phyloP scores from a whole-genome alignment of 2,888 invertebrate genomes.

The Elgonia sp. region DNA sequence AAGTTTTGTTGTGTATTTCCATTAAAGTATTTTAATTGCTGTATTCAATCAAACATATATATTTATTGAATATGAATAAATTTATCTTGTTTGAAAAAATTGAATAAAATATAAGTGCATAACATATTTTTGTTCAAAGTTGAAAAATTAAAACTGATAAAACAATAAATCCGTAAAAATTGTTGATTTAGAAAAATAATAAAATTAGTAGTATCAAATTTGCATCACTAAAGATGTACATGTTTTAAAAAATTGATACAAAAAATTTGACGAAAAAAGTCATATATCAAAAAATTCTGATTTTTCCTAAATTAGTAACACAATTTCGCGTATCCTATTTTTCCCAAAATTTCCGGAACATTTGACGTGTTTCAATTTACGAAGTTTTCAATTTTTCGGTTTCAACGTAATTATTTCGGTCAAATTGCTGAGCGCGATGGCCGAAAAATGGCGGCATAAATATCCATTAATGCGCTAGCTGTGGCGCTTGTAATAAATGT shows the following conservation, averaged over 20 bases:
- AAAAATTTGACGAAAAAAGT: neutral
- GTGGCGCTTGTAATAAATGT: slow-evolving; percentile 52
- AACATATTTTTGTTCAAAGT: no score
- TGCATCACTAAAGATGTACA: no score
- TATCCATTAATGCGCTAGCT: slow-evolving; percentile 57
- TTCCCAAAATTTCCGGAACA: neutral
- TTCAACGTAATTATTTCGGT: slow-evolving; percentile 44
- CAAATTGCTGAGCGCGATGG: slow-evolving; percentile 34
- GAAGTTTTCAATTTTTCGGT: slow-evolving; percentile 37
- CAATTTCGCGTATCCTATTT: neutral
- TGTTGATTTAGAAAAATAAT: no score
- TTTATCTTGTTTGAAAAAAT: no score
- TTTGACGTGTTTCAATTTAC: neutral
- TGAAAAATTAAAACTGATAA: no score
- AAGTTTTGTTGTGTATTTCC: no score
- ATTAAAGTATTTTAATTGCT: neutral
- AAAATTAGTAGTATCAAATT: no score
- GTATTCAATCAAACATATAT: neutral
- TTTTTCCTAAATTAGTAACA: neutral
- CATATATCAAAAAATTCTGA: neutral
- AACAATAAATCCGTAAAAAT: no score
- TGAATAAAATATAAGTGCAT: no score
- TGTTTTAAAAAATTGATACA: no score
- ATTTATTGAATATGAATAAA: no score
- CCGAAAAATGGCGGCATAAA: slow-evolving; percentile 52